Evolutionary conservation across 1,140 invertebrate species (phyloP), one percentile per base, ranked within the genome.

Genomic region (Potamilus streckersoni): DNA sequence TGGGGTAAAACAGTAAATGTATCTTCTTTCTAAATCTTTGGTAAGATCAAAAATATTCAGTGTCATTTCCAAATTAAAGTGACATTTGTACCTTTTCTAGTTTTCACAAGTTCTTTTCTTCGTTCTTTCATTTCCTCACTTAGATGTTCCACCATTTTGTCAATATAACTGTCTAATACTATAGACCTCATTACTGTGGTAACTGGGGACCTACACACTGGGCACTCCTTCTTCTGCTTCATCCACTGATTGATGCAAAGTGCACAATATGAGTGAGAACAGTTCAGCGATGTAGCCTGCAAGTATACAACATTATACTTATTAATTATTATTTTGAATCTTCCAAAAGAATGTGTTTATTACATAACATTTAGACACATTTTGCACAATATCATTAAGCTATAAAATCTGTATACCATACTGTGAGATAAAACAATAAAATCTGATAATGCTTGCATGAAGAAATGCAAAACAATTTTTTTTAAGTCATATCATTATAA

Each of bases 181-280:
- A 91, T 80, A 55, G 90, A 87, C 19, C 85, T 72, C 27, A 87
- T 82, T 49, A 87, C 82, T 23, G 87, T 85, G 6, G 84, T 86
- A 38, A 91, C 86, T 13, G 77, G 65, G 13, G 84, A 72, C 84
- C 93, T 90, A 87, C 95, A 96, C 66, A 94, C 92, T 0, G 95
- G 95, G 88, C 95, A 96, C 14, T 93, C 92, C 38, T 91, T 92
- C 79, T 93, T 93, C 74, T 93, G 94, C 63, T 92, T 93, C 79
- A 92, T 93, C 95, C 95, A 96, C 66, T 89, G 87, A 0, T 89
- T 85, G 57, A 96, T 95, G 83, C 95, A 96, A 79, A 92, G 91
- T 55, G 92, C 89, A 85, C 95, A 96, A 84, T 95, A 96, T 2
- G 93, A 94, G 80, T 96, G 95, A 0, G 93, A 93, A 86, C 95